These are phyloP conservation scores for Acronicta alni DNA, from an alignment of 2,888 invertebrate genomes.

Conservation along the genomic window DNA sequence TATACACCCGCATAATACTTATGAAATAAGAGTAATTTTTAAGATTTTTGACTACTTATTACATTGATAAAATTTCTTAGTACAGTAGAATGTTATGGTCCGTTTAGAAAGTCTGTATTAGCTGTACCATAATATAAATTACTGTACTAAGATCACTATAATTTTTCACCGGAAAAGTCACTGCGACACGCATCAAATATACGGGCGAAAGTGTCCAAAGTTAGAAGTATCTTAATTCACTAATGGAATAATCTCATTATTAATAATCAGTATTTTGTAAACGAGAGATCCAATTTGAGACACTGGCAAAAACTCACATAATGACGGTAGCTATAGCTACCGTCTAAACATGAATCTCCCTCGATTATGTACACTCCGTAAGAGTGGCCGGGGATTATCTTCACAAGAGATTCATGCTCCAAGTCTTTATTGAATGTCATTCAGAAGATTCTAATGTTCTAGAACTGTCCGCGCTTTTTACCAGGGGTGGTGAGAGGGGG, in stretches of 20 bases:
- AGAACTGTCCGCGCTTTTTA: constrained; percentile 61
- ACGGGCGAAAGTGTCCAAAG: constrained; percentile 53
- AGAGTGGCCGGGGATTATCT: constrained; percentile 22
- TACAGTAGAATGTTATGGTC: constrained; percentile 21
- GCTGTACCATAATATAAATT: constrained; percentile 9
- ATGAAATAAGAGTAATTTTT: constrained; percentile 37
- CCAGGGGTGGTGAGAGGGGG: constrained; percentile 84
- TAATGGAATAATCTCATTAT: constrained; percentile 88
- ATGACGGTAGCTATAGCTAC: constrained; percentile 33
- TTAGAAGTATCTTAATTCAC: constrained; percentile 78
- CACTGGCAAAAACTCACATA: constrained; percentile 68
- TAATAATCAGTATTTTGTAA: constrained; percentile 74
- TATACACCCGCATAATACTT: constrained; percentile 59
- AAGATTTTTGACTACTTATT: constrained; percentile 29
- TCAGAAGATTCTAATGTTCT: constrained; percentile 38
- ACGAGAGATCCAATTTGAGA: constrained; percentile 85
- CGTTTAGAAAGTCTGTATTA: constrained; percentile 12
- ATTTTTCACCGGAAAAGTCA: constrained; percentile 41
- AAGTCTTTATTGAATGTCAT: constrained; percentile 49
- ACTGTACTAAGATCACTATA: constrained; percentile 30
- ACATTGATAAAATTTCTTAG: constrained; percentile 29
- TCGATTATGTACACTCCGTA: constrained; percentile 17
- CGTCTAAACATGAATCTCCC: constrained; percentile 40
- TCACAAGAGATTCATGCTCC: constrained; percentile 54
- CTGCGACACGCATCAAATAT: constrained; percentile 39